A percentile compares a stretch with the other conserved stretches of the same genome.
phyloP scores from a whole-genome alignment of 2,888 invertebrate species.

The Empis stercorea region DNA sequence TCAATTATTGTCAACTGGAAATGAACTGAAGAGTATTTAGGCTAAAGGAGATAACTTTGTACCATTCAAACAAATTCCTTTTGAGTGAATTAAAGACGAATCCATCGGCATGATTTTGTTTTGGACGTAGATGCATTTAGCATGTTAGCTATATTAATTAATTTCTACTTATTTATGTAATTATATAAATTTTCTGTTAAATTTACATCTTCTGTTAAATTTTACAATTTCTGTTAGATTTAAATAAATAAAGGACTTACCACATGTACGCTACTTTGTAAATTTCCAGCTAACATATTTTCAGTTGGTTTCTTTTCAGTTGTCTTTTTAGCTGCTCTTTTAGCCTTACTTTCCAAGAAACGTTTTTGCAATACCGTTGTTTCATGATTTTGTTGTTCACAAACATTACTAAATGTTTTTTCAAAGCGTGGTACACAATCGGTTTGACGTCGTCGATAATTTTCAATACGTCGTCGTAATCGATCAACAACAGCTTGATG shows the following conservation, averaged over 20 bases:
- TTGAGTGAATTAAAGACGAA: too few species aligned
- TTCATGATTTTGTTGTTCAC: slow-evolving; percentile 84
- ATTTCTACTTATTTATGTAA: too few species aligned
- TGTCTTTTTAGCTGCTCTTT: slow-evolving; percentile 74
- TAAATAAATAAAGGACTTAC: slow-evolving; percentile 42
- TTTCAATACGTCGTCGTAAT: slow-evolving; percentile 71
- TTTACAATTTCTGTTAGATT: too few species aligned
- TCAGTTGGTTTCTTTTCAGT: slow-evolving; percentile 47
- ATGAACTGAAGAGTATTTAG: too few species aligned
- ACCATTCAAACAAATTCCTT: too few species aligned
- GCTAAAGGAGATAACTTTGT: too few species aligned
- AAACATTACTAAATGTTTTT: slow-evolving; percentile 72
- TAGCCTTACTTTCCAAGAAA: slow-evolving; percentile 81
- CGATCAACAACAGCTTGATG: slow-evolving; percentile 78
- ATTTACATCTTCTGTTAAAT: too few species aligned
- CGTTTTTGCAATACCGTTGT: slow-evolving; percentile 78
- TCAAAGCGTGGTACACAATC: slow-evolving; percentile 80
- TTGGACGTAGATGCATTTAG: too few species aligned
- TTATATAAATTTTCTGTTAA: too few species aligned
- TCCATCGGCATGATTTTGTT: too few species aligned
- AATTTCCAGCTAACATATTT: slow-evolving; percentile 36
- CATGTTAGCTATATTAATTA: too few species aligned
- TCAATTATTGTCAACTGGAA: too few species aligned
- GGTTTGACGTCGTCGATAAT: slow-evolving; percentile 71
- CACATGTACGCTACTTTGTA: slow-evolving; percentile 66